Evolutionary conservation across 92 coral and sea anemone genomes (phyloP), one percentile per base, ranked within the genome.

Genomic region (Anthopleura xanthogrammica): DNA sequence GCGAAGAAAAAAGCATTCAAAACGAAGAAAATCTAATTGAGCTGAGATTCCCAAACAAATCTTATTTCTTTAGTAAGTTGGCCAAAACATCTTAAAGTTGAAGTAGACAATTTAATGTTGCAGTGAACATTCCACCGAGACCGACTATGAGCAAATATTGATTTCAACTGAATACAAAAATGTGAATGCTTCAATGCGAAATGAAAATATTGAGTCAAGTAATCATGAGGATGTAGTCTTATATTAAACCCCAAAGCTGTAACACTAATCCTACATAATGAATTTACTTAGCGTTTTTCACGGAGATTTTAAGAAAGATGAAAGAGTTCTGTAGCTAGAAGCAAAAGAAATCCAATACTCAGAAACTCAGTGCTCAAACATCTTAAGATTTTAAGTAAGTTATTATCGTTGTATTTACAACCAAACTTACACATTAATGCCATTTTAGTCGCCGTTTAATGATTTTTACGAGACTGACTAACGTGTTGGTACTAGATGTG

Each of bases 21-120:
- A 68, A 68, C 36, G 74, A 68, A 68, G 16, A 11, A 68, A 68
- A 68, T 68, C 74, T n/a, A 68, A 68, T 68, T 68, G 41, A 68
- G 16, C 42, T 29, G 5, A 8, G 74, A 68, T 36, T 68, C 74
- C 29, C 4, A 68, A 68, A 68, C 74, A 68, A 68, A 68, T 29
- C 41, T 22, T 4, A 12, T 68, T 68, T 68, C 36, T 68, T 36
- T n/a, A 22, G 40, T 24, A 29, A 29, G 74, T 36, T 68, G 29
- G 40, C 14, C 70, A 23, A 68, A 68, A 68, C 74, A 36, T 68
- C 74, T 68, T 62, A 23, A 68, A 42, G 41, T 68, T 68, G 42
- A 68, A 68, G 74, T 68, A 68, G 74, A 68, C 74, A 68, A 29
- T 68, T 11, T 24, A 68, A 68, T 68, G 8, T 68, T 5, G 40